Conservation (phyloP, 2,113 vertebrate genomes). For the Lonchura striata region DNA sequence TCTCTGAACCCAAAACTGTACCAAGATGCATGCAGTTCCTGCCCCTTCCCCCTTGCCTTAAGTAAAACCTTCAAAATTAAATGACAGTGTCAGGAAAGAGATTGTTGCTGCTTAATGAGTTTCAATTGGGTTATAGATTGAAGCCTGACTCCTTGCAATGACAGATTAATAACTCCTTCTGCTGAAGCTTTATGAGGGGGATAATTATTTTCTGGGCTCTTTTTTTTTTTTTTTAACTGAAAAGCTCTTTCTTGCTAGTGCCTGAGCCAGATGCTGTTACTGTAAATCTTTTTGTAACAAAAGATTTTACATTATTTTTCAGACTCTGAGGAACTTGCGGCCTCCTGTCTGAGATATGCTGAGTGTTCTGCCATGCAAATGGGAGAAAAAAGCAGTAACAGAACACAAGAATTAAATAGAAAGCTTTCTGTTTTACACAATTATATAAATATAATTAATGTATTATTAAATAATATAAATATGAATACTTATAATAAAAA, state of each 20-base stretch:
- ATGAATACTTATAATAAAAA: no score
- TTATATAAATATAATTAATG: no score
- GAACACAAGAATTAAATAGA: neutral
- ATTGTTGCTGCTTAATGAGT: conserved; percentile 13
- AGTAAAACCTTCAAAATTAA: conserved; percentile 1
- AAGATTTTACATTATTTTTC: neutral
- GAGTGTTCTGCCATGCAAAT: neutral
- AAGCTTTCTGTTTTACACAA: neutral
- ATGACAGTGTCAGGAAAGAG: neutral
- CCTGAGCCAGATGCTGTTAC: neutral
- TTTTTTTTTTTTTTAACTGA: neutral
- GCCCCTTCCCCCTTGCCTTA: neutral
- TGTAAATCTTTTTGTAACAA: neutral
- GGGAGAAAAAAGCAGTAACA: neutral
- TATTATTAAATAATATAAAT: no score
- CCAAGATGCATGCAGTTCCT: neutral
- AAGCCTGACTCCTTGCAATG: conserved; percentile 6
- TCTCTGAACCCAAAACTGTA: neutral
- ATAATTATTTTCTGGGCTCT: neutral
- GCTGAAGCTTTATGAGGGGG: neutral
- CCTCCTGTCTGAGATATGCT: neutral
- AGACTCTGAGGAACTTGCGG: neutral
- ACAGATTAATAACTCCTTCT: conserved; percentile 24
- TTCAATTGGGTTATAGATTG: conserved; percentile 5
- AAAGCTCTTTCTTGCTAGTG: neutral